Percentiles rank a stretch among this genome's conserved stretches.
These are phyloP conservation scores for Rhinatrema bivittatum DNA, from an alignment of 2,797 vertebrate species.

Conservation along the genomic window DNA sequence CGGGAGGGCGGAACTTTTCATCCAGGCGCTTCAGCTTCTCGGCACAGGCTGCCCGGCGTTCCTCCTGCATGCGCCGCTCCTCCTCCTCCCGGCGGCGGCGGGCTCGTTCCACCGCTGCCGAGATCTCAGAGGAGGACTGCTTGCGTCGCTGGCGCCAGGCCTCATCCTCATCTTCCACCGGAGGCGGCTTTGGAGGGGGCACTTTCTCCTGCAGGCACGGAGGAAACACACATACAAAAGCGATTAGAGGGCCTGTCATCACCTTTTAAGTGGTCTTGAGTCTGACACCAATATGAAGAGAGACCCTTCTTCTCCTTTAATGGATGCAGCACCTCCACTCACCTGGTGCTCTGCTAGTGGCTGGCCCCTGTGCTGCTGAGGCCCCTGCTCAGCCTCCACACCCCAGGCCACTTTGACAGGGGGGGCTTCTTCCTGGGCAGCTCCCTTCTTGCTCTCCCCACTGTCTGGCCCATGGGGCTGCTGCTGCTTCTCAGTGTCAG, in stretches of 20 bases:
- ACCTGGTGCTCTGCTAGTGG: slow-evolving; percentile 68
- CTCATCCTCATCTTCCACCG: slow-evolving; percentile 82
- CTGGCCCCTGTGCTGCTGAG: slow-evolving; percentile 47
- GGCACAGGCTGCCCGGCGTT: slow-evolving; percentile 81
- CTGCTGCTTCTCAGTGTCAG: neutral
- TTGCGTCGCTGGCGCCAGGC: slow-evolving; percentile 87
- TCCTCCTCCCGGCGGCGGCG: slow-evolving; percentile 82
- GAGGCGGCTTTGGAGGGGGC: slow-evolving; percentile 60
- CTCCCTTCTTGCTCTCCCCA: slow-evolving; percentile 51
- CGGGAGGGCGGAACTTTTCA: slow-evolving; percentile 81
- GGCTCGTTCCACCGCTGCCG: slow-evolving; percentile 81
- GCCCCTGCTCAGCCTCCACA: slow-evolving; percentile 54
- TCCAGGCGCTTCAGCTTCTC: slow-evolving; percentile 88
- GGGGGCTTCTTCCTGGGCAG: slow-evolving; percentile 61
- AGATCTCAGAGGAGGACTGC: slow-evolving; percentile 84
- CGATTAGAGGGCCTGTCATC: too few species aligned
- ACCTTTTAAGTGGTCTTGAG: too few species aligned
- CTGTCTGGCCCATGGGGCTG: slow-evolving; percentile 4
- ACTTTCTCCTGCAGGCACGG: slow-evolving; percentile 58
- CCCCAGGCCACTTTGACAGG: slow-evolving; percentile 74
- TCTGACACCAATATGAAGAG: too few species aligned
- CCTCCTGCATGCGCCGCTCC: slow-evolving; percentile 86
- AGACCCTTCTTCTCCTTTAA: too few species aligned
- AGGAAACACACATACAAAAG: neutral
- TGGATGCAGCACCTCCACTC: too few species aligned